Conservation (phyloP, 2,888 invertebrate species). For the Aplocera efformata region DNA sequence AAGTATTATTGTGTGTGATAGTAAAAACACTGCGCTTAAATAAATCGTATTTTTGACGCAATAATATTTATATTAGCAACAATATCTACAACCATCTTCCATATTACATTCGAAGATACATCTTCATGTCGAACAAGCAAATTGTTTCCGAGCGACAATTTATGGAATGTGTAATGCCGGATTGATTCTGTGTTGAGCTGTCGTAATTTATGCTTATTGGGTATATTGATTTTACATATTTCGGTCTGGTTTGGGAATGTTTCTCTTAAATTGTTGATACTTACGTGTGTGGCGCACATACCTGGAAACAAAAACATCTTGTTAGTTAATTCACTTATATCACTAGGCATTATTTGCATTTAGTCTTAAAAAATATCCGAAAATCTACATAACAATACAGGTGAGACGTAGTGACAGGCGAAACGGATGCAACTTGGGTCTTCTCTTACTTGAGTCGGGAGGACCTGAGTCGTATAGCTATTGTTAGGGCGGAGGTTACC, state of each 20-base stretch:
- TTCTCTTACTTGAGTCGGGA: too few relatives aligned
- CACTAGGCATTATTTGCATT: too few relatives aligned
- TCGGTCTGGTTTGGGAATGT: constrained; percentile 15
- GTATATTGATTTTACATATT: constrained; percentile 22
- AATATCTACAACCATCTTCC: constrained; percentile 19
- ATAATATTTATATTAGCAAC: neutral
- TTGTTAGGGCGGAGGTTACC: too few relatives aligned
- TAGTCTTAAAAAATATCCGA: too few relatives aligned
- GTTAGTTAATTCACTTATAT: too few relatives aligned
- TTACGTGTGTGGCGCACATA: constrained; percentile 5
- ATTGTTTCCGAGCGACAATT: constrained; percentile 70
- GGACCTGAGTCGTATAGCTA: too few relatives aligned
- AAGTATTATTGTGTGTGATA: too few relatives aligned
- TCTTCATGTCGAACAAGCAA: constrained; percentile 59
- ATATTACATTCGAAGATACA: constrained; percentile 34
- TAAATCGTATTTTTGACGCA: too few relatives aligned
- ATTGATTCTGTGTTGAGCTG: constrained; percentile 32
- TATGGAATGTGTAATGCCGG: constrained; percentile 46
- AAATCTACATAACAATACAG: too few relatives aligned
- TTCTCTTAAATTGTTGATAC: constrained; percentile 11
- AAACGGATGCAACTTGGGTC: too few relatives aligned
- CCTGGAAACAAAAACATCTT: constrained; percentile 13
- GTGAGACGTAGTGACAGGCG: too few relatives aligned
- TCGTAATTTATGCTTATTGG: constrained; percentile 27
- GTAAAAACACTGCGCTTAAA: too few relatives aligned